Conservation (phyloP, 2,888 invertebrate species). For the Anoplius nigerrimus region DNA sequence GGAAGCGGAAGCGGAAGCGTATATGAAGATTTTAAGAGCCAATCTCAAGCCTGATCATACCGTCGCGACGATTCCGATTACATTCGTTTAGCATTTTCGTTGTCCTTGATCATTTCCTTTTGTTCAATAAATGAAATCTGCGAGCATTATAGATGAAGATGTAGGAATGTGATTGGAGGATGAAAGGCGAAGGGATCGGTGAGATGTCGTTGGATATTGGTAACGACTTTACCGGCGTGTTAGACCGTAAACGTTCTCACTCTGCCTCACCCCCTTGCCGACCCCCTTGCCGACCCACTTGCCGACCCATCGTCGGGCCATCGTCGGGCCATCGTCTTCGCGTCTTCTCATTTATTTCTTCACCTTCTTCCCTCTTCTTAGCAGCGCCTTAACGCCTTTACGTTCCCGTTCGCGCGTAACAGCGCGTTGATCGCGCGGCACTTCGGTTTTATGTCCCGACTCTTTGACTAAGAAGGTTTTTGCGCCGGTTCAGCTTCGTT, state of each 20-base stretch:
- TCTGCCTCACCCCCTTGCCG: neutral
- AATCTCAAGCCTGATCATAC: no score
- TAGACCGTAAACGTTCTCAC: neutral
- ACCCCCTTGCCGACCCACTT: neutral
- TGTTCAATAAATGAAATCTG: no score
- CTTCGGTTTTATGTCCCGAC: constrained; percentile 51
- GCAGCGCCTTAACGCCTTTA: neutral
- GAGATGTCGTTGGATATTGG: neutral
- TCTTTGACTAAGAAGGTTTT: constrained; percentile 59
- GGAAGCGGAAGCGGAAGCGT: no score
- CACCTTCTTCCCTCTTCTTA: constrained; percentile 32
- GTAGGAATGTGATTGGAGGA: no score
- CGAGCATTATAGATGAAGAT: no score
- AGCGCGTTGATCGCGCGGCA: constrained; percentile 9
- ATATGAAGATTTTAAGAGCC: no score
- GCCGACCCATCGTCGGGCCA: neutral
- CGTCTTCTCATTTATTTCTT: constrained; percentile 62
- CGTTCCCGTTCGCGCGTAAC: constrained; percentile 6
- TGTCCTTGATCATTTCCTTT: no score
- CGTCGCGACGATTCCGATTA: no score
- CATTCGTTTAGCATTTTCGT: no score
- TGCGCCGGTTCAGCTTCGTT: constrained; percentile 53
- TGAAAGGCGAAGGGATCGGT: no score
- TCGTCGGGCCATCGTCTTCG: constrained; percentile 22
- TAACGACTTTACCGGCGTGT: neutral